Evolutionary conservation across 2,113 vertebrate species (phyloP).

Genomic region (Ardeotis arabs): DNA sequence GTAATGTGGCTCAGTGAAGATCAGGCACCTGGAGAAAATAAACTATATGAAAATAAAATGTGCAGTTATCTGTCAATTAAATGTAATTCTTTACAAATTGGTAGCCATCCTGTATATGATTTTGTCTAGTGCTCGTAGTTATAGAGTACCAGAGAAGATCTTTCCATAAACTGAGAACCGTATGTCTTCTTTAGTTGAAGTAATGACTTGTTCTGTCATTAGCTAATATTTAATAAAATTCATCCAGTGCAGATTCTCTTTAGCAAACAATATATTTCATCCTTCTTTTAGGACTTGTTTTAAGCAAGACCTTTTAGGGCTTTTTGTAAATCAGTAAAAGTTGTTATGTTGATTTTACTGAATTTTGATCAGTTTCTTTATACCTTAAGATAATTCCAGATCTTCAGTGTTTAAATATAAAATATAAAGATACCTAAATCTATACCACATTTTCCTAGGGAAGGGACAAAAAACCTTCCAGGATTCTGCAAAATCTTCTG

Average conservation of each 20-base stretch:
- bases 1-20: neutral
- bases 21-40: neutral
- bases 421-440: neutral
- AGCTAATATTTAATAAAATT: neutral
- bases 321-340: neutral
- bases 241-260: neutral
- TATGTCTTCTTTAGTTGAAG: neutral
- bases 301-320: neutral
- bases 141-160: neutral
- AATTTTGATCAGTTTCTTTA: neutral
- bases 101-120: neutral
- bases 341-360: neutral
- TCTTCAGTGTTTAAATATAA: neutral
- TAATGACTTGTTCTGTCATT: neutral
- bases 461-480: neutral
- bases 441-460: neutral
- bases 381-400: neutral
- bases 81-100: neutral
- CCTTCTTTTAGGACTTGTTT: neutral
- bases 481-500: neutral
- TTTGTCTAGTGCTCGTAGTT: neutral
- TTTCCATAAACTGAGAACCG: neutral
- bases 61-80: neutral
- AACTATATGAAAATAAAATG: neutral
- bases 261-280: neutral